A percentile compares a stretch with the other conserved stretches of the same genome.
Conservation (phyloP, 2,113 vertebrate species). For the Aleadryas rufinucha region DNA sequence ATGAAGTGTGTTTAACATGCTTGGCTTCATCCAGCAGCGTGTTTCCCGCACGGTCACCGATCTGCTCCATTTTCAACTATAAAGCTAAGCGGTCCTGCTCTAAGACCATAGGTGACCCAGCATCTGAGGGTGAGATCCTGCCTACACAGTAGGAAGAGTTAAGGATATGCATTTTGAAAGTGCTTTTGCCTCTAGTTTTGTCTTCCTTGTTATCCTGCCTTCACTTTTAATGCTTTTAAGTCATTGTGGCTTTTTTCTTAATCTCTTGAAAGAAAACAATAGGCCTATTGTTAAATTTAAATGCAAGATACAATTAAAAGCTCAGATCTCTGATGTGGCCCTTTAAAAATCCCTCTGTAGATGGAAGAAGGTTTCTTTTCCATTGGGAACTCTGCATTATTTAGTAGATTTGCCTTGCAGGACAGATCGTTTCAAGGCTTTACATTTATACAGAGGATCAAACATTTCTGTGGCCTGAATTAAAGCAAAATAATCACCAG, state of each 20-base stretch:
- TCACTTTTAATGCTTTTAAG: neutral
- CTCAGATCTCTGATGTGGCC: neutral
- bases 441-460: conserved; percentile 10
- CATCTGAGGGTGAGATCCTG: neutral
- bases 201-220: neutral
- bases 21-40: neutral
- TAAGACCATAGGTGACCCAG: neutral
- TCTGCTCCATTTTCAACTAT: neutral
- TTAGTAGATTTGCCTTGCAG: conserved; percentile 60
- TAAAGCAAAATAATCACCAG: conserved; percentile 18
- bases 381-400: conserved; percentile 43
- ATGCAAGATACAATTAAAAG: conserved; percentile 28
- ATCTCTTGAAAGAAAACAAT: neutral
- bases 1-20: neutral
- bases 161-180: neutral
- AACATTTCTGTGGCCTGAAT: conserved; percentile 42
- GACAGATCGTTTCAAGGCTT: conserved; percentile 30
- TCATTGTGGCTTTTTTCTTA: neutral
- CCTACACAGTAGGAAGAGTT: neutral
- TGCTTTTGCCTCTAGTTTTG: neutral
- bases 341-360: conserved; percentile 30
- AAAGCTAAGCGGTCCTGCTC: neutral
- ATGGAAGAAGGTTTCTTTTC: conserved; percentile 37
- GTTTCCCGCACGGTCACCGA: neutral
- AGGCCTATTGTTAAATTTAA: neutral